Base-by-base conservation (phyloP, 2,113 vertebrate species). In the Thamnaconus septentrionalis region DNA sequence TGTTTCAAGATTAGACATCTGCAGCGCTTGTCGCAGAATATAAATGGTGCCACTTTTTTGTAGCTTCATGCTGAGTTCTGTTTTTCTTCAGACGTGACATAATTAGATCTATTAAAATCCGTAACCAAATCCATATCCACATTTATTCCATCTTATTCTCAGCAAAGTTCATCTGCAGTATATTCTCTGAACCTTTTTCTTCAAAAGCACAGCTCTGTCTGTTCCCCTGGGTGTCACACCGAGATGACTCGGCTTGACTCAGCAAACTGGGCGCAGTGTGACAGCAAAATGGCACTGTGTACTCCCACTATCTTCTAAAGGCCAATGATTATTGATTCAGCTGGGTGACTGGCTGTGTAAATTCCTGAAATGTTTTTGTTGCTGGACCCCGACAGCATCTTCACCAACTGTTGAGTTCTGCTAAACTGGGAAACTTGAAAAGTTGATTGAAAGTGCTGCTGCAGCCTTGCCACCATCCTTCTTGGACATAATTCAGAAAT, bases 351-450 rank as follows among this genome's bases (percentile, higher is more conserved):
- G 61, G 71, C 56, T 69, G 71, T 71, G 71, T 50, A 73, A 84
- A 86, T 84, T 87, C 85, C 68, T 77, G 47, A 79, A 56, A 79
- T 73, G 59, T 69, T 82, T 78, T 69, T 0, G 11, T 42, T 41
- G 7, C 47, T 41, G 44, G 31, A 64, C 61, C 57, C 18, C 64
- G 40, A 77, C 31, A 49, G 62, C 52, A 44, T 70, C n/a, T 47
- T 10, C n/a, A 3, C 43, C 41, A 11, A 4, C 53, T 45, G 53
- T 50, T 5, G 5, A 48, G 18, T 49, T 50, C 5, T 59, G 40
- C 39, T 55, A 8, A 56, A 62, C 18, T 31, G 18, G 18, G 18
- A 31, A 31, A 31, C 18, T 31, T 31, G 1, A 31, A 31, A 31
- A 31, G 18, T 31, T 31, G 8, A 10, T 1, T 4, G 4, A 48